Conservation (phyloP, 2,888 invertebrate species). For the Eristalinus sepulchralis region DNA sequence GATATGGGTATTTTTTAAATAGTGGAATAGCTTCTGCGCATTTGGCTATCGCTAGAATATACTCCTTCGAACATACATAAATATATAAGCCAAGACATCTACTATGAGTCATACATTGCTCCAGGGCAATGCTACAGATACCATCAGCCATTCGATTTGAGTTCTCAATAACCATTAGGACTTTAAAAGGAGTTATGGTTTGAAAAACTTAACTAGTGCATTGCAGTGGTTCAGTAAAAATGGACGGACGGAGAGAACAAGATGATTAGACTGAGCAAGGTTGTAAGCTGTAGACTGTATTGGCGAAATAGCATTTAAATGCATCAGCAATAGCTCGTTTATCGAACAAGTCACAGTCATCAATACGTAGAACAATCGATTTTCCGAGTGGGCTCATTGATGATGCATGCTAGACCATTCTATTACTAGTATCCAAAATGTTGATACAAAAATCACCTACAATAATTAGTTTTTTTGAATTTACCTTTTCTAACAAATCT, state of each 20-base stretch:
- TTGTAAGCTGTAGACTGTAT: conserved; percentile 1
- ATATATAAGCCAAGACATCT: background rate
- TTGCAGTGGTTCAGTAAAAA: background rate
- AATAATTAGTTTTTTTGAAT: conserved; percentile 14
- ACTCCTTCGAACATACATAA: conserved; percentile 1
- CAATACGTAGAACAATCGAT: background rate
- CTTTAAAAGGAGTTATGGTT: background rate
- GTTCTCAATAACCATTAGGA: background rate
- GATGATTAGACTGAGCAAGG: background rate
- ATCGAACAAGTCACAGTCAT: background rate
- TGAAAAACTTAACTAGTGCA: background rate
- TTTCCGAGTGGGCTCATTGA: conserved; percentile 21
- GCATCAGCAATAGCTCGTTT: conserved; percentile 12
- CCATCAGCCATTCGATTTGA: conserved; percentile 5
- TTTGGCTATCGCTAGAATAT: background rate
- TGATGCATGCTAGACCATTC: background rate
- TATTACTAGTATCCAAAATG: conserved; percentile 12
- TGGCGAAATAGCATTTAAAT: conserved; percentile 28
- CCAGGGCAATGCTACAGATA: background rate
- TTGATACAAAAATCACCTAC: conserved; percentile 17
- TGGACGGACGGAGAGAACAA: background rate
- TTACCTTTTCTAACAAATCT: background rate
- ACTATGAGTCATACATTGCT: background rate
- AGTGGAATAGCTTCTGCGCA: background rate
- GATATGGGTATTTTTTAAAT: conserved; percentile 12